Conservation (phyloP, 2,888 invertebrate genomes). For the Ernsta delagoae region DNA sequence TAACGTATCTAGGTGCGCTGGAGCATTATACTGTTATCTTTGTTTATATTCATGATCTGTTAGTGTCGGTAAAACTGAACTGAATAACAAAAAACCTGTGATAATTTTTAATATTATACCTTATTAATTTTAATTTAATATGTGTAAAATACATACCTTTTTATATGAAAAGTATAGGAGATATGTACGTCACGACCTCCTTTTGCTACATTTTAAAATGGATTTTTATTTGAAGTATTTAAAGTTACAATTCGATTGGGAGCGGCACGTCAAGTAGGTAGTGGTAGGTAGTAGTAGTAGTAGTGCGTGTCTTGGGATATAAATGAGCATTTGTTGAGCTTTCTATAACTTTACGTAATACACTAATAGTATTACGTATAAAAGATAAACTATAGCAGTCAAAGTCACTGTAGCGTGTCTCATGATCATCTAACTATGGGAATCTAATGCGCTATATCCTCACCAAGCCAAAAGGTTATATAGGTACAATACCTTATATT, state of each 20-base stretch:
- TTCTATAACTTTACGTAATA: slow-evolving; percentile 1
- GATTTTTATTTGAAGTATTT: neutral
- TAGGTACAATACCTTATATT: too few species aligned
- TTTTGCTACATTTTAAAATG: neutral
- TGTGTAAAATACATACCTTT: too few species aligned
- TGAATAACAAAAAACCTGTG: neutral
- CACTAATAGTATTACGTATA: neutral
- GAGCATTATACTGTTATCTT: neutral
- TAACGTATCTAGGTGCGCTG: neutral
- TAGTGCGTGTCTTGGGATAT: slow-evolving; percentile 11
- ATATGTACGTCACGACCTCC: too few species aligned
- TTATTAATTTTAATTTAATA: too few species aligned
- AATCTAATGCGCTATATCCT: neutral
- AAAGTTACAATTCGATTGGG: neutral
- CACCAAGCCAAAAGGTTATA: too few species aligned
- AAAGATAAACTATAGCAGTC: neutral
- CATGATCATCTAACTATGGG: neutral
- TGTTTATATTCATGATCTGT: neutral
- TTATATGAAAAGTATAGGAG: too few species aligned
- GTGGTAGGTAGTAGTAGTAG: too few species aligned
- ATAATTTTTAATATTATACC: too few species aligned
- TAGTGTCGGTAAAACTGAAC: neutral
- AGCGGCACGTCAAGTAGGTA: neutral
- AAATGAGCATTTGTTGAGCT: slow-evolving; percentile 5
- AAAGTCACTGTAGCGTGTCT: neutral